phyloP scores from a whole-genome alignment of 2,113 vertebrate genomes.

The Ceyx melanurus region DNA sequence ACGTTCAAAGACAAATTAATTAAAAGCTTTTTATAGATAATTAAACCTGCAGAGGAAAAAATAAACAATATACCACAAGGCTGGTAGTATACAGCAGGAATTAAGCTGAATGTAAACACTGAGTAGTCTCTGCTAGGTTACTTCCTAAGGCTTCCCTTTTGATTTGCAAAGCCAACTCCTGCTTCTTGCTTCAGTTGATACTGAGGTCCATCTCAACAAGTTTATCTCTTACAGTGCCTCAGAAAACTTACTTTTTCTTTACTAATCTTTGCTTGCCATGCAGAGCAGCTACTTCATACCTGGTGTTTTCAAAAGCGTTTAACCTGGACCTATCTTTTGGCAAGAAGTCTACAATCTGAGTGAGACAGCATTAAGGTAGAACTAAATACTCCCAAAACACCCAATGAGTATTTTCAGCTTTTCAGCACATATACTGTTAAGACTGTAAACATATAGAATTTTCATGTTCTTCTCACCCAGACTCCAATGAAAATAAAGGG shows the following conservation, averaged over 20 bases:
- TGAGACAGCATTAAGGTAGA: background rate
- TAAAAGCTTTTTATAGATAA: background rate
- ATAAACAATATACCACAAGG: background rate
- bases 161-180: background rate
- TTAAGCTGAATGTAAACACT: background rate
- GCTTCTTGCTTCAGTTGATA: background rate
- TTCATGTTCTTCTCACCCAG: background rate
- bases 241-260: background rate
- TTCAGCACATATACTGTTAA: too few relatives aligned
- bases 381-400: background rate
- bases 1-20: background rate
- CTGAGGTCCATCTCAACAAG: background rate
- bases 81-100: background rate
- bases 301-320: background rate
- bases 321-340: background rate
- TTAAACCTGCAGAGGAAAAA: background rate
- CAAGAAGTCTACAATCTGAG: background rate
- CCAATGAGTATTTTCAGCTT: background rate
- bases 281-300: background rate
- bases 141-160: background rate
- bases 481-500: background rate
- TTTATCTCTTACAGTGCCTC: background rate
- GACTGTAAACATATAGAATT: too few relatives aligned
- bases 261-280: background rate
- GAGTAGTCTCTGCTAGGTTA: background rate